These are phyloP conservation scores for Mola mola DNA, from an alignment of 2,113 vertebrate genomes.

Conservation along the genomic window DNA sequence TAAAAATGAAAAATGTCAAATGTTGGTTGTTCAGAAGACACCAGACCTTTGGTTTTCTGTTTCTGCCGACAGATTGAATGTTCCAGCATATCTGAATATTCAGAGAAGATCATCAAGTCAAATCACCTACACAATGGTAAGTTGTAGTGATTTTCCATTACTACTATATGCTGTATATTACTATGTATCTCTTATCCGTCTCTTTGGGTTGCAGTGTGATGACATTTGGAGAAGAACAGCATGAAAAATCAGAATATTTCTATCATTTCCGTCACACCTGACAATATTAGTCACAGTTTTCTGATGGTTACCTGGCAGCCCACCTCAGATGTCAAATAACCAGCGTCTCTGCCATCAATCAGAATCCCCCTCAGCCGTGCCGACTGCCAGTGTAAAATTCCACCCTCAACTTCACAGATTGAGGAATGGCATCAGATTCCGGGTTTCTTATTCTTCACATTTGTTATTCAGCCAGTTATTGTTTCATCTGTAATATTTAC, in stretches of 20 bases:
- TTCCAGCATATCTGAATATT: conserved; percentile 98
- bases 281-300: conserved; percentile 59
- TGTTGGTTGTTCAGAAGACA: background rate
- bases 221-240: conserved; percentile 18
- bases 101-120: conserved; percentile 98
- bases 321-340: conserved; percentile 53
- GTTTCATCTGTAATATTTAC: conserved; percentile 6
- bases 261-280: conserved; percentile 46
- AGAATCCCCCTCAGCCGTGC: conserved; percentile 17
- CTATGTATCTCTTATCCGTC: conserved; percentile 11
- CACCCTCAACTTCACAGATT: conserved; percentile 43
- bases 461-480: background rate
- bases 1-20: background rate
- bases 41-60: conserved; percentile 11
- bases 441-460: conserved; percentile 26
- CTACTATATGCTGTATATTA: background rate
- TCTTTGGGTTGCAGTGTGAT: conserved; percentile 1
- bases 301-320: conserved; percentile 61
- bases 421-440: conserved; percentile 19
- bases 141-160: conserved; percentile 38
- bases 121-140: conserved; percentile 97
- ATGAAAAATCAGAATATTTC: conserved; percentile 41
- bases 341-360: conserved; percentile 52
- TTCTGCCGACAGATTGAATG: conserved; percentile 91
- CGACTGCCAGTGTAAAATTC: conserved; percentile 35